Base-by-base conservation (phyloP, 2,113 vertebrate genomes). In the Gnathonemus longibarbis region DNA sequence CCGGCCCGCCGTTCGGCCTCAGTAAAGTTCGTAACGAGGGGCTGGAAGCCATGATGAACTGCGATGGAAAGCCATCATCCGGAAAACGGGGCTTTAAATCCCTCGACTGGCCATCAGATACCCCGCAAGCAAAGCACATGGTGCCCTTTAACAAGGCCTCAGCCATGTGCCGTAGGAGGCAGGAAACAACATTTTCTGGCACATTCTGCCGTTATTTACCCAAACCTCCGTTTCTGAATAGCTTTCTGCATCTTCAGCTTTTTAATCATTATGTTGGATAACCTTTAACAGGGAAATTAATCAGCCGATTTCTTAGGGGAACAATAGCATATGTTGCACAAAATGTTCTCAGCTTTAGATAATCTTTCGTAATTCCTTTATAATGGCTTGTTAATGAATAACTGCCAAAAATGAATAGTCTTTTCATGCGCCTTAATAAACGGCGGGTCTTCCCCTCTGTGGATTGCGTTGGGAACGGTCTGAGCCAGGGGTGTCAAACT, bases 321-420 rank as follows among this genome's bases (percentile, higher is more conserved):
- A 87, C 10, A 87, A 39, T 35, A 35, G 24, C 27, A 35, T 50
- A 87, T 87, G 48, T 48, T 86, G 84, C n/a, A 21, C 17, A 48
- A 53, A 56, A 56, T 39, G 56, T 87, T 87, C 49, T 42, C 39
- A 56, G 49, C 48, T 53, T 87, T 56, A 87, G 50, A 53, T 87
- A 87, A 87, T 87, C 85, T 52, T 27, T 56, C 17, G 31, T 35
- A 87, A 87, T 27, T 48, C 85, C 49, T 53, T 50, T 53, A 56
- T 53, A 53, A 52, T 53, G 27, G 85, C 31, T 27, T 52, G 49
- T 35, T 87, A 87, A 53, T 87, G 48, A 53, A 53, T 53, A 87
- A 56, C 85, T 53, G 48, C 85, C 85, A 87, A 87, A 53, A 52
- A 87, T 87, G 85, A 48, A 87, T 31, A 31, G 50, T 86, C 84